Evolutionary conservation across 2,797 vertebrate species (phyloP), one percentile per base, ranked within the genome.

Genomic region (Ambastaia sidthimunki): DNA sequence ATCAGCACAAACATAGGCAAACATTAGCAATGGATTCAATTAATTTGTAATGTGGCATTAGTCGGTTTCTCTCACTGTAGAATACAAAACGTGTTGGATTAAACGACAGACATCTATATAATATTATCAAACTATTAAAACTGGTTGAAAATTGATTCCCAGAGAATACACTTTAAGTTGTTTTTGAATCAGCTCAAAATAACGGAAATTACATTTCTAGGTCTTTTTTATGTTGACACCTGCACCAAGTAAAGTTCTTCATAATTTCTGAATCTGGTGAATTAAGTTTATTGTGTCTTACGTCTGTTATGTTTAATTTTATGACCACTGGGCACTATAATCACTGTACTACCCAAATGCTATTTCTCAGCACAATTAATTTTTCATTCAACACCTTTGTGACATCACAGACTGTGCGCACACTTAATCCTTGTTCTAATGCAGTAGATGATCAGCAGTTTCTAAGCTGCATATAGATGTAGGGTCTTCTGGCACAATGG

Each of bases 381-480:
- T 41, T 60, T 71, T 78, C 69, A 72, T 65, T 71, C 44, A 78
- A 48, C 76, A 69, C 59, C 41, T 62, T 63, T 34, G 54, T 80
- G 41, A 80, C 74, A 69, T 12, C 21, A 37, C 28, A 70, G 57
- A 54, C 55, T 71, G 66, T 28, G 52, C 5, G 2, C 7, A 12
- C 50, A 54, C 71, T 52, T 71, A 47, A 69, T 83, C 28, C 52
- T 50, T 72, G 71, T 73, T 67, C 77, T 69, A 69, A 70, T 63
- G 55, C 71, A 25, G 25, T 1, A 48, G 55, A 63, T 70, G 66
- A 70, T 81, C 70, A 81, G 44, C 37, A 71, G 25, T 79, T 37
- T 57, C 48, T 52, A 28, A 41, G 28, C 37, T 65, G 63, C n/a
- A 57, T 41, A 41, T 48, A 28, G 54, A 69, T 71, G 77, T 71